Conservation (phyloP, 2,888 invertebrate genomes). For the Agrochola litura region DNA sequence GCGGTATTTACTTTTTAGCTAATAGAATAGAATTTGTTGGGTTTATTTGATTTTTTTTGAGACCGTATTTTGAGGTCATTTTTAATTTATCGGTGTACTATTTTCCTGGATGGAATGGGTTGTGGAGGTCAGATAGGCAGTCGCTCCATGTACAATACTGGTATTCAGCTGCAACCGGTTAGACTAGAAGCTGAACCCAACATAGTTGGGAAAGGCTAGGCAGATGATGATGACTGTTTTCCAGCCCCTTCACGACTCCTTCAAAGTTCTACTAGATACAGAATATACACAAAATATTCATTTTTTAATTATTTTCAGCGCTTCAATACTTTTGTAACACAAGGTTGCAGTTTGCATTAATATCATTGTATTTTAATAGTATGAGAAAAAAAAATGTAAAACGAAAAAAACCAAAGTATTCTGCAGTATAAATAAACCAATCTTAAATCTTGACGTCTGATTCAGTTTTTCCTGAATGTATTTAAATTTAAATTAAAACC, state of each 20-base stretch:
- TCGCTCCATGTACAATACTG: too few relatives aligned
- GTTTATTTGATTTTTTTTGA: not conserved
- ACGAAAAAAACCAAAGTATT: not conserved
- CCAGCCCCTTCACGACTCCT: too few relatives aligned
- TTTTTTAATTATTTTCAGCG: not conserved
- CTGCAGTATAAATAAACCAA: not conserved
- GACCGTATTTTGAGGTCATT: too few relatives aligned
- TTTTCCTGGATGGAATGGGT: too few relatives aligned
- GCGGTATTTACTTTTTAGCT: conserved; percentile 48
- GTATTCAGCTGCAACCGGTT: too few relatives aligned
- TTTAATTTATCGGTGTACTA: not conserved
- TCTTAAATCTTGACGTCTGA: not conserved
- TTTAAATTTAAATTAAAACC: not conserved
- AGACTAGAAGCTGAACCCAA: too few relatives aligned
- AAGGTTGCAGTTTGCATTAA: not conserved
- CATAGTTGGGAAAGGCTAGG: too few relatives aligned
- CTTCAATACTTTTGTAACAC: not conserved
- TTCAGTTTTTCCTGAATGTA: not conserved
- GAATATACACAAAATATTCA: not conserved
- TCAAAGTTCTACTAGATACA: not conserved
- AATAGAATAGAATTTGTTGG: conserved; percentile 41
- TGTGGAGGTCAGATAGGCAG: too few relatives aligned
- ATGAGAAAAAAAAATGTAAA: not conserved
- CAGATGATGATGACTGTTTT: not conserved
- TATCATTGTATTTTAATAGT: not conserved